Evolutionary conservation across 2,113 vertebrate species (phyloP).

Genomic region (Corythaeola cristata): DNA sequence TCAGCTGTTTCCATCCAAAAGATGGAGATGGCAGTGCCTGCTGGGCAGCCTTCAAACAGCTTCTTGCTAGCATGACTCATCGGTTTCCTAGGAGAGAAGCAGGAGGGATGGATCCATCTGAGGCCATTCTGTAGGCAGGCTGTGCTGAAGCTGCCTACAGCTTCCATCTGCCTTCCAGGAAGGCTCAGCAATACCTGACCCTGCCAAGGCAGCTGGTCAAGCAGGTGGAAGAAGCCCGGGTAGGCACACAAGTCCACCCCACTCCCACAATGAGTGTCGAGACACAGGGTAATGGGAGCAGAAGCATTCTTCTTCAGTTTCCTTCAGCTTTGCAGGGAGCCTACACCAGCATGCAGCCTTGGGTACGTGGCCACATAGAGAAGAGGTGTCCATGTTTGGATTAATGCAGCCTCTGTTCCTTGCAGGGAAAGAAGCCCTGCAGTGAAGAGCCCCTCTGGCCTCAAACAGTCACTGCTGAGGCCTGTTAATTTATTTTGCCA

Average conservation of each 20-base stretch:
- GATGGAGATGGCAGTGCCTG: background rate
- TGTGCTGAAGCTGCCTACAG: slow-evolving; percentile 28
- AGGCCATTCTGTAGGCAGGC: slow-evolving; percentile 22
- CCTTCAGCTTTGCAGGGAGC: background rate
- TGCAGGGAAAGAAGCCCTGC: background rate
- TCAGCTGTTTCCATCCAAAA: slow-evolving; percentile 8
- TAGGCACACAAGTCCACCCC: background rate
- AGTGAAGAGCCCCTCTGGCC: background rate
- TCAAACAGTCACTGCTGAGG: background rate
- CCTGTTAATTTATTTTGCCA: background rate
- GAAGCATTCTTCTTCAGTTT: background rate
- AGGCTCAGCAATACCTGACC: background rate
- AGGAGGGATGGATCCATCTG: slow-evolving; percentile 8
- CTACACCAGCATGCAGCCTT: background rate
- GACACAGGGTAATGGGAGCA: background rate
- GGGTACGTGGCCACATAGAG: background rate
- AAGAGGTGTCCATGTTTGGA: background rate
- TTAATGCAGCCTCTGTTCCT: background rate
- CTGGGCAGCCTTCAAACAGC: slow-evolving; percentile 24
- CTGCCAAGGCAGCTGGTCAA: background rate
- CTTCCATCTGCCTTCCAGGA: slow-evolving; percentile 48
- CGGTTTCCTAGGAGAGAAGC: slow-evolving; percentile 57
- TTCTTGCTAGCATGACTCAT: slow-evolving; percentile 28
- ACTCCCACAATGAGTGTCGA: background rate
- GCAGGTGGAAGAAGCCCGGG: background rate